Conservation (phyloP, 2,113 vertebrate genomes). For the Hassar affinis region DNA sequence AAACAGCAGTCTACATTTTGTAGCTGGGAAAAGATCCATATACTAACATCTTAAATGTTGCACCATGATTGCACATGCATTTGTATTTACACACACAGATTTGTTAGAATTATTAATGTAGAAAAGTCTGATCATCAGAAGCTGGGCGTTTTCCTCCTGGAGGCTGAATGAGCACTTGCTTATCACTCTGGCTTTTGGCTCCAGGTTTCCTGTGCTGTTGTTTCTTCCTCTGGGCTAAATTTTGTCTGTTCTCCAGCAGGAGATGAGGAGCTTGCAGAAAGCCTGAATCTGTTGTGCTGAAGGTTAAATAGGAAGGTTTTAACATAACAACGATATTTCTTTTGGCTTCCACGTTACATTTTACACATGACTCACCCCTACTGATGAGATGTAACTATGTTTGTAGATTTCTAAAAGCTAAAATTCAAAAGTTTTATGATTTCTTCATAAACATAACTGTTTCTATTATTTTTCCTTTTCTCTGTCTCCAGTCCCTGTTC, state of each 20-base stretch:
- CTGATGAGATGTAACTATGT: not conserved
- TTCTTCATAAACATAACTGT: not conserved
- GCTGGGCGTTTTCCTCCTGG: not conserved
- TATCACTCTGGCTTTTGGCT: slow-evolving; percentile 35
- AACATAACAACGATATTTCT: not conserved
- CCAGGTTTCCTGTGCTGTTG: slow-evolving; percentile 12
- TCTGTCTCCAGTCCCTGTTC: slow-evolving; percentile 85
- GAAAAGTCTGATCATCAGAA: not conserved
- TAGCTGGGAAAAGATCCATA: not conserved
- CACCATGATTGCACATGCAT: not conserved
- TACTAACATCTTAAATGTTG: not conserved
- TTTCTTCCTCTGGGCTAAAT: slow-evolving; percentile 41
- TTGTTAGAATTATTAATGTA: slow-evolving; percentile 13
- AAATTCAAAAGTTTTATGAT: not conserved
- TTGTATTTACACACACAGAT: not conserved
- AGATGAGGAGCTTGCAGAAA: slow-evolving; percentile 31
- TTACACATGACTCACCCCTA: not conserved
- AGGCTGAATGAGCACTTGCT: slow-evolving; percentile 10
- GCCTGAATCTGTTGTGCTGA: slow-evolving; percentile 28
- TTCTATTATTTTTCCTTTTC: not conserved
- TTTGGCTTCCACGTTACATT: not conserved
- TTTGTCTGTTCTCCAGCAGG: slow-evolving; percentile 38
- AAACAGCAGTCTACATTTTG: not conserved
- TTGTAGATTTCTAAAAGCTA: not conserved
- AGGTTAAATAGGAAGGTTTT: not conserved